A percentile compares a stretch with the other conserved stretches of the same genome.
These are phyloP conservation scores for Drosophila prolongata DNA, from an alignment of 2,888 invertebrate genomes.

Conservation along the genomic window DNA sequence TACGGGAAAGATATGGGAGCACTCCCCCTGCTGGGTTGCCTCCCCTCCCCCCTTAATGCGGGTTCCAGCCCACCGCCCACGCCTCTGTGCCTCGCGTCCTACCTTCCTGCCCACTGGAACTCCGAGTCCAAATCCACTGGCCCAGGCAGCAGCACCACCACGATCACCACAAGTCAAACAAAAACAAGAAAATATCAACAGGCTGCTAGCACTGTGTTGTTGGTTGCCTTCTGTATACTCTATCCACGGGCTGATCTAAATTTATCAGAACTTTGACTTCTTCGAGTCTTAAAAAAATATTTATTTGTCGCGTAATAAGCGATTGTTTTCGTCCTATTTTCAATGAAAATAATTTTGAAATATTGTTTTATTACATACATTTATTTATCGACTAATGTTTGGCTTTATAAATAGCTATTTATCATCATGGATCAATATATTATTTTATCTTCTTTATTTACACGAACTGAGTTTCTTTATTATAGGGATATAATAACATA, in stretches of 20 bases:
- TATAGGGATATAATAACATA: no score
- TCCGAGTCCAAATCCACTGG: constrained; percentile 5
- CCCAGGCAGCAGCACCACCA: constrained; percentile 10
- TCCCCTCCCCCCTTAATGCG: background rate
- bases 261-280: background rate
- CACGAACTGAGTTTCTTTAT: no score
- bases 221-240: constrained; percentile 13
- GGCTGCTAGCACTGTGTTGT: constrained; percentile 28
- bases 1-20: constrained; percentile 13
- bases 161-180: constrained; percentile 33
- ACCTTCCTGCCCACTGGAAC: constrained; percentile 16
- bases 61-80: constrained; percentile 27
- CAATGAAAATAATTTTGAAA: no score
- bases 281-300: no score
- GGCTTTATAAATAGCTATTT: background rate
- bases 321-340: no score
- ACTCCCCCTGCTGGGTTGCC: background rate
- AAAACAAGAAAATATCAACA: constrained; percentile 60
- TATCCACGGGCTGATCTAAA: background rate
- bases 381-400: background rate
- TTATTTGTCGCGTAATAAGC: no score
- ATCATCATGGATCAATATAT: no score
- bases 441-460: no score
- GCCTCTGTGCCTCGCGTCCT: constrained; percentile 9
- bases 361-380: no score